Conservation (phyloP, 2,797 vertebrate species). For the Xenentodon cancila region DNA sequence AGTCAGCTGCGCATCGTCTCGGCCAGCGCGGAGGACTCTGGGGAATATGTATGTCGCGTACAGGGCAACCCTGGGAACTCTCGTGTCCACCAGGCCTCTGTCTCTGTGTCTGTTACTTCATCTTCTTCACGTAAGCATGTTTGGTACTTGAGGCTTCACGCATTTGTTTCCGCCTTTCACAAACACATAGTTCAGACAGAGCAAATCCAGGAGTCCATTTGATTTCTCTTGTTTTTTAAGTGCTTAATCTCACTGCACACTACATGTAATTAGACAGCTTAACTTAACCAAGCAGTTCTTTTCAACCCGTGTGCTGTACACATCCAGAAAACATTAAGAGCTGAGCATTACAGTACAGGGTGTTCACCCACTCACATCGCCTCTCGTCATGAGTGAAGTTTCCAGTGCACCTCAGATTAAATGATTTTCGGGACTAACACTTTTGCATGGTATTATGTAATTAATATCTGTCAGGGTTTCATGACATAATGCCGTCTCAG, state of each 20-base stretch:
- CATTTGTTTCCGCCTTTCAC: not conserved
- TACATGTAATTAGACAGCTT: no score
- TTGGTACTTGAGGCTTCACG: not conserved
- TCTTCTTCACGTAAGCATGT: slow-evolving; percentile 79
- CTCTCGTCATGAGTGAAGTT: slow-evolving; percentile 52
- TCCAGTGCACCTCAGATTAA: slow-evolving; percentile 54
- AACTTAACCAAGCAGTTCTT: no score
- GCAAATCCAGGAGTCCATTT: not conserved
- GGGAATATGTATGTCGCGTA: slow-evolving; percentile 91
- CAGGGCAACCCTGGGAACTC: slow-evolving; percentile 54
- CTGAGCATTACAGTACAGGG: slow-evolving; percentile 25
- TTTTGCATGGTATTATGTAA: no score
- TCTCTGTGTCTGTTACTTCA: slow-evolving; percentile 84
- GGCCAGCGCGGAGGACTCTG: slow-evolving; percentile 84
- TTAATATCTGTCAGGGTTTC: no score
- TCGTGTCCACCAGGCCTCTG: slow-evolving; percentile 82
- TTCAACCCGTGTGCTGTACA: no score
- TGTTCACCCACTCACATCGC: slow-evolving; percentile 44
- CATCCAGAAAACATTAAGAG: slow-evolving; percentile 1
- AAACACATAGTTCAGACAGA: no score
- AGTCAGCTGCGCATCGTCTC: slow-evolving; percentile 86
- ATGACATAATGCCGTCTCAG: no score
- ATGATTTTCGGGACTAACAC: slow-evolving; percentile 30
- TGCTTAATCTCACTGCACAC: no score
- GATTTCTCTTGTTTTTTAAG: not conserved